phyloP scores from a whole-genome alignment of 2,888 invertebrate species.

The Thelaira solivaga region DNA sequence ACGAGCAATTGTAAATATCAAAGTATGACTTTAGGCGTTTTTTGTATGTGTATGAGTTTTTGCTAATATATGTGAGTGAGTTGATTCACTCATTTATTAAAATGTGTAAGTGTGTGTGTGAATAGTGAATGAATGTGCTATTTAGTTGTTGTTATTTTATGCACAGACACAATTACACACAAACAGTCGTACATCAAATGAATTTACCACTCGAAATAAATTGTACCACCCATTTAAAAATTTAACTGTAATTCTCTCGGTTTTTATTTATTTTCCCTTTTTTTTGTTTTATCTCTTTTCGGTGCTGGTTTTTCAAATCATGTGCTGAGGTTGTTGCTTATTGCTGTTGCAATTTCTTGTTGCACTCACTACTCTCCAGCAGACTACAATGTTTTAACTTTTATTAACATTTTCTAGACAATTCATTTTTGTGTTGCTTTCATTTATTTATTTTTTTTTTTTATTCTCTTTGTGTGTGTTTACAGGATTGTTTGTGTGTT shows the following conservation, averaged over 20 bases:
- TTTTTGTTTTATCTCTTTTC: slow-evolving; percentile 6
- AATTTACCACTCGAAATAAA: slow-evolving; percentile 52
- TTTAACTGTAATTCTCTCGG: slow-evolving; percentile 44
- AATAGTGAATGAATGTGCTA: not conserved
- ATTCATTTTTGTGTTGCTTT: slow-evolving; percentile 30
- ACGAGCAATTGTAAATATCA: slow-evolving; percentile 58
- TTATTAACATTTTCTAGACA: slow-evolving; percentile 52
- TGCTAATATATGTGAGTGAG: slow-evolving; percentile 2
- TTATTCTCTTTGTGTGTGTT: not conserved
- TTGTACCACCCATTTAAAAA: slow-evolving; percentile 48
- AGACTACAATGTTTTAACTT: slow-evolving; percentile 50
- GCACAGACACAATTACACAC: slow-evolving; percentile 23
- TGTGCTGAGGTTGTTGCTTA: slow-evolving; percentile 19
- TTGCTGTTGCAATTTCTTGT: slow-evolving; percentile 47
- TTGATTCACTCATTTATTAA: slow-evolving; percentile 23
- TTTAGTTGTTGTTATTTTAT: slow-evolving; percentile 6
- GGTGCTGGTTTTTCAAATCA: slow-evolving; percentile 5
- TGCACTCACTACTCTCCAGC: slow-evolving; percentile 53
- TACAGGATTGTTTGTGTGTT: not conserved
- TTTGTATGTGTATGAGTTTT: not conserved
- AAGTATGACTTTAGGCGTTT: slow-evolving; percentile 55
- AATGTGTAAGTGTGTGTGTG: not conserved
- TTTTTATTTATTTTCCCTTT: not conserved
- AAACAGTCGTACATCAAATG: slow-evolving; percentile 31
- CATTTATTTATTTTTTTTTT: slow-evolving; percentile 4